Evolutionary conservation across 2,888 invertebrate species (phyloP).

Genomic region (Stratiomys singularior): DNA sequence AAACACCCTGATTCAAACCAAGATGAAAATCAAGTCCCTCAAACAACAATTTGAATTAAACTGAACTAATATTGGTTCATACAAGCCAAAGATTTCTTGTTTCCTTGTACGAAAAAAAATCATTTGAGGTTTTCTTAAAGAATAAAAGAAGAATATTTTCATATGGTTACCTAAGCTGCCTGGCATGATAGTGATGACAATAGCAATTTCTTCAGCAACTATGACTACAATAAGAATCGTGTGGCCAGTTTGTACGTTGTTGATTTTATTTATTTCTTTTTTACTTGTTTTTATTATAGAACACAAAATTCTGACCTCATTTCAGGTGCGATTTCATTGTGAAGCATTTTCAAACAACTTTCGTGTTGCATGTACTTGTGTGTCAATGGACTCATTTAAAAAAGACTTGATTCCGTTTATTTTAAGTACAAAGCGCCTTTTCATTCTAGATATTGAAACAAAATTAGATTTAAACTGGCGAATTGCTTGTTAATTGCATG

Average conservation of each 20-base stretch:
- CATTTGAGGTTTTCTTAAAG: constrained; percentile 8
- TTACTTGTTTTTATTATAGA: too few species aligned
- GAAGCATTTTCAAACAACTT: not conserved
- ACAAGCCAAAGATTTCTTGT: too few species aligned
- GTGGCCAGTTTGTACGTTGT: not conserved
- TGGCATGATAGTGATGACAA: constrained; percentile 39
- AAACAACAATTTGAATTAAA: too few species aligned
- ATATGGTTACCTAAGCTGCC: constrained; percentile 24
- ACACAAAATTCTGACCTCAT: not conserved
- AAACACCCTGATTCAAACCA: too few species aligned
- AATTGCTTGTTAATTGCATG: too few species aligned
- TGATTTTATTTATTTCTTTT: too few species aligned
- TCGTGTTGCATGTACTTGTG: not conserved
- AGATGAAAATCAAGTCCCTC: too few species aligned
- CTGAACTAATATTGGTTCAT: too few species aligned
- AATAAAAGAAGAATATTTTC: not conserved
- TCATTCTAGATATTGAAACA: too few species aligned
- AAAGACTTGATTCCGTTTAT: not conserved
- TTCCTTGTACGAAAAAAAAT: too few species aligned
- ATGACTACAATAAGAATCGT: not conserved
- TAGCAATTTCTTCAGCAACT: not conserved
- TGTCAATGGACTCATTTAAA: constrained; percentile 21
- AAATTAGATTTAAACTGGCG: too few species aligned
- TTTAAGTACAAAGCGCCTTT: not conserved
- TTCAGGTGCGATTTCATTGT: constrained; percentile 14